Base-by-base conservation (phyloP, 2,888 invertebrate genomes). In the Drosophila heteroneura region DNA sequence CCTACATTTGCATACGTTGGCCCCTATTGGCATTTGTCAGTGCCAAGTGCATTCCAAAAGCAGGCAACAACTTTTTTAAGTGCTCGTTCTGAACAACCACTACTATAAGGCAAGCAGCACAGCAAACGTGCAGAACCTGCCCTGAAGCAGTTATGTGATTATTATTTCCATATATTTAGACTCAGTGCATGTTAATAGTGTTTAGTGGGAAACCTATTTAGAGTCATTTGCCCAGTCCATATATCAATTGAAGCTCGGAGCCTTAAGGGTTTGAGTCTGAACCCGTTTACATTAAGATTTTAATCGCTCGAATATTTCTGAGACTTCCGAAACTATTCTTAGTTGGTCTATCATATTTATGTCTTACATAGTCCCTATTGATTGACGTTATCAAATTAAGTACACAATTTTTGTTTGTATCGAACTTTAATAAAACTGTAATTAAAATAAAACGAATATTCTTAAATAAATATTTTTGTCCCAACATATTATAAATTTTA, bases 1-100 rank as follows among this genome's bases (percentile, higher is more conserved):
- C 70, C 51, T 67, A 70, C 82, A 89, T 85, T 85, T 85, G 89
- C 87, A 89, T 89, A 85, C 74, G 71, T 70, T 39, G 70, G 60
- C 63, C 69, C 79, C 62, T 44, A 63, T 65, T 71, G 85, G 80
- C 84, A 68, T 83, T 80, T 74, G 69, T 80, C 81, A 76, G 76
- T 71, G 58, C 72, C 62, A 59, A 51, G 60, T 79, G 79, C 80
- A 79, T 53, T 79, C 74, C 47, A 56, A 66, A 60, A 70, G 74
- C 70, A 59, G 66, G 58, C 75, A 62, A 67, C 70, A 74, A 59
- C 69, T 56, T 67, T 80, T 78, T 85, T 81, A 88, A 83, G 87
- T 84, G 83, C 82, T 77, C 78, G 67, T 56, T 62, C 60, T 35
- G 53, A 53, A 58, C 52, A 47, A 41, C 52, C 16, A 16, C 26